Percentiles rank a stretch among this genome's conserved stretches.
phyloP scores from a whole-genome alignment of 2,113 vertebrate species.

The Rhinopomastus cyanomelas region DNA sequence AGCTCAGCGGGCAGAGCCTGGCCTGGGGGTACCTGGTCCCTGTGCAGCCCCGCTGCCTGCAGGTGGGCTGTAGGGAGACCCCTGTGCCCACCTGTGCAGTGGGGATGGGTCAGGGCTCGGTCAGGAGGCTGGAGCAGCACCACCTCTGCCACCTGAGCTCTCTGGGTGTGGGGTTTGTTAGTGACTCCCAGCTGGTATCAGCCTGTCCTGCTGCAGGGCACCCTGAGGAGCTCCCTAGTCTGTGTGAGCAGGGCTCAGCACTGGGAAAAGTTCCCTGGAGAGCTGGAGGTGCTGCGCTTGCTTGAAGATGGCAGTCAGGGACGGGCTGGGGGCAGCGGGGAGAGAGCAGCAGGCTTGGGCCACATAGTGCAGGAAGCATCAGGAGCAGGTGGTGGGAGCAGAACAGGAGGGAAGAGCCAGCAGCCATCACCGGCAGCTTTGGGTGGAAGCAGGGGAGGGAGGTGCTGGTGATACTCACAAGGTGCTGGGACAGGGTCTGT shows the following conservation, averaged over 20 bases:
- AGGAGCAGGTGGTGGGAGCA: neutral
- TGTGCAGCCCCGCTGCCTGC: too few relatives aligned
- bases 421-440: accelerated
- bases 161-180: too few relatives aligned
- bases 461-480: neutral
- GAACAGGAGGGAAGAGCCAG: neutral
- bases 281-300: neutral
- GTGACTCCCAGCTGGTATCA: too few relatives aligned
- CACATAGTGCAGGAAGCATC: neutral
- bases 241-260: accelerated
- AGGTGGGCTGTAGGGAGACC: too few relatives aligned
- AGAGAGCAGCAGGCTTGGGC: neutral
- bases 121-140: too few relatives aligned
- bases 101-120: too few relatives aligned
- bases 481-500: neutral
- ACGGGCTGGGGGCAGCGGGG: neutral
- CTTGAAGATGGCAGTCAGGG: neutral
- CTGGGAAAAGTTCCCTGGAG: neutral
- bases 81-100: too few relatives aligned
- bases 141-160: too few relatives aligned
- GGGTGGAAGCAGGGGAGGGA: neutral
- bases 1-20: too few relatives aligned
- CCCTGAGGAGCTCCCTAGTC: neutral
- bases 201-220: too few relatives aligned
- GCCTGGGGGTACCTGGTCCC: too few relatives aligned